phyloP scores from a whole-genome alignment of 2,888 invertebrate species.

The Drosophila sordidula region DNA sequence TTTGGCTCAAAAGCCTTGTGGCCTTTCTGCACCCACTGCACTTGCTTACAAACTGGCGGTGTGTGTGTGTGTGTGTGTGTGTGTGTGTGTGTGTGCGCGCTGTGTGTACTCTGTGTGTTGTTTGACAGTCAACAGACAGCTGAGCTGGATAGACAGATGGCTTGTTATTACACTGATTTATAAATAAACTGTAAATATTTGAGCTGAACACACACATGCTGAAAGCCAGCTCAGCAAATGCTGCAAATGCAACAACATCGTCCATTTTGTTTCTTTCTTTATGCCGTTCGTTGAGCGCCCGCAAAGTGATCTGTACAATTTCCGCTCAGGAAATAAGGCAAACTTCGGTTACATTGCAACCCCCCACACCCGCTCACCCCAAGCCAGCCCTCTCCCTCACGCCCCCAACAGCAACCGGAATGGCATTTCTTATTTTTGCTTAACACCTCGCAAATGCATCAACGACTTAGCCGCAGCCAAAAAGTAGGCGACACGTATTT shows the following conservation, averaged over 20 bases:
- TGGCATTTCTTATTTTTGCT: not conserved
- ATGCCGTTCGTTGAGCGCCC: slow-evolving; percentile 1
- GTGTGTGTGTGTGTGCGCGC: slow-evolving; percentile 7
- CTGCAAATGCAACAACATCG: slow-evolving; percentile 10
- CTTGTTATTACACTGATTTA: slow-evolving; percentile 80
- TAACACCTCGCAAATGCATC: slow-evolving; percentile 26
- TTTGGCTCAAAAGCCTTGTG: slow-evolving; percentile 35
- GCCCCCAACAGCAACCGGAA: not conserved
- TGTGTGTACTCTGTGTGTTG: slow-evolving; percentile 12
- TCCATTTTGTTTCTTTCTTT: not conserved
- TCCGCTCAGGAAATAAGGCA: slow-evolving; percentile 56
- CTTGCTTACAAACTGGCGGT: not conserved
- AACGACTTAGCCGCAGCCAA: not conserved
- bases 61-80: not conserved
- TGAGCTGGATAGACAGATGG: slow-evolving; percentile 61
- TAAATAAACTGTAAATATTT: slow-evolving; percentile 80
- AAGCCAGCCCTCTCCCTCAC: not conserved
- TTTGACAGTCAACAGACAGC: slow-evolving; percentile 65
- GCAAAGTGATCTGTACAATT: slow-evolving; percentile 58
- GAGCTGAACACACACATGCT: slow-evolving; percentile 43
- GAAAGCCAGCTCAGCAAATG: slow-evolving; percentile 31
- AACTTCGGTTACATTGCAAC: slow-evolving; percentile 30
- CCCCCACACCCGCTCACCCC: not conserved
- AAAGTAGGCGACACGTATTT: slow-evolving; percentile 2
- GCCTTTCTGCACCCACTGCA: slow-evolving; percentile 22